A percentile compares a stretch with the other conserved stretches of the same genome.
Evolutionary conservation across 2,113 vertebrate genomes (phyloP).

Genomic region (Pimephales promelas): DNA sequence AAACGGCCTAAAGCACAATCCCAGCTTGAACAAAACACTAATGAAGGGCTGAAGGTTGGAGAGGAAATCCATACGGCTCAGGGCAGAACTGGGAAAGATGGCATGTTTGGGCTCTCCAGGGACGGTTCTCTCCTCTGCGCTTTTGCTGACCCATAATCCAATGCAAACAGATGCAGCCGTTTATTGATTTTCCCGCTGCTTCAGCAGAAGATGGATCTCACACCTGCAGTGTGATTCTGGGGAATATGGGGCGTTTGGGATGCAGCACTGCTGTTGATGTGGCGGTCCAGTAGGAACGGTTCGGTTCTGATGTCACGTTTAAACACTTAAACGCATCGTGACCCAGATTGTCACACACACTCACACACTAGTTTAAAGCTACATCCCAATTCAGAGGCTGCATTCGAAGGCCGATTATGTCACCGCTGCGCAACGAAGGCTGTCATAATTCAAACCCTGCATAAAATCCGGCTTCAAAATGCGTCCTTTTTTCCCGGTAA

Average conservation of each 20-base stretch:
- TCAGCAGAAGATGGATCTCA: constrained; percentile 22
- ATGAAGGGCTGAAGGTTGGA: constrained; percentile 24
- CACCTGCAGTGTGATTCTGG: constrained; percentile 31
- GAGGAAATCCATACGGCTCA: constrained; percentile 16
- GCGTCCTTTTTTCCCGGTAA: too few relatives aligned
- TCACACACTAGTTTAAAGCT: not conserved
- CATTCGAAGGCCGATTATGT: too few relatives aligned
- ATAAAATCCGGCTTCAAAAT: too few relatives aligned
- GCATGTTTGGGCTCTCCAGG: constrained; percentile 52
- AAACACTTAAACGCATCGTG: not conserved
- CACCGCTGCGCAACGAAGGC: too few relatives aligned
- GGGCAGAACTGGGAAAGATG: constrained; percentile 36
- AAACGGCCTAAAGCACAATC: not conserved
- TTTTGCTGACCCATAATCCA: constrained; percentile 71
- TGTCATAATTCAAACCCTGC: too few relatives aligned
- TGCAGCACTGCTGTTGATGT: not conserved
- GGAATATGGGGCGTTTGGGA: not conserved
- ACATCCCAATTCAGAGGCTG: too few relatives aligned
- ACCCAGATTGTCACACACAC: not conserved
- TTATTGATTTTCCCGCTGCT: constrained; percentile 59
- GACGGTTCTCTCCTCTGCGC: constrained; percentile 46
- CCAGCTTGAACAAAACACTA: not conserved
- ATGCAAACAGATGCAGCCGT: constrained; percentile 56
- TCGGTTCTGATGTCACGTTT: not conserved
- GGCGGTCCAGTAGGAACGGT: not conserved